Evolutionary conservation across 1,140 invertebrate species (phyloP).

Genomic region (Pseudoatta argentina): DNA sequence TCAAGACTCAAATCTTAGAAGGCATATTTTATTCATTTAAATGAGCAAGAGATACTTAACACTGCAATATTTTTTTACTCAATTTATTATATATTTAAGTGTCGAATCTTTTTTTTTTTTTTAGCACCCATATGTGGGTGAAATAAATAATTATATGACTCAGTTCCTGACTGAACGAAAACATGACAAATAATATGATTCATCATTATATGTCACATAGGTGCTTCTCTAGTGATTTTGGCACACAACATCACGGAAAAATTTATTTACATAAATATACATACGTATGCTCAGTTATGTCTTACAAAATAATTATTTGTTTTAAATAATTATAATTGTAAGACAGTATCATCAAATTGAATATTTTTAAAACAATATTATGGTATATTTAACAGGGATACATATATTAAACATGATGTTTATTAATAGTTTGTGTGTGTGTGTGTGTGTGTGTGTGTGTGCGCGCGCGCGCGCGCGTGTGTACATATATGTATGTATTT

Average conservation of each 20-base stretch:
- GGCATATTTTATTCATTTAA: background rate
- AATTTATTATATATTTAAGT: background rate
- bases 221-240: background rate
- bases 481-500: too few relatives aligned
- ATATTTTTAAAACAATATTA: conserved; percentile 22
- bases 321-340: conserved; percentile 32
- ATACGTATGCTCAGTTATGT: conserved; percentile 12
- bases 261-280: conserved; percentile 18
- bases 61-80: conserved; percentile 16
- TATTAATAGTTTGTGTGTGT: conserved; percentile 32
- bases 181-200: conserved; percentile 23
- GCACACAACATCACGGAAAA: conserved; percentile 23
- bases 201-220: conserved; percentile 16
- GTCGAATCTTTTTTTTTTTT: conserved; percentile 5
- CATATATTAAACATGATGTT: conserved; percentile 15
- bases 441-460: too few relatives aligned
- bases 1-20: conserved; percentile 38
- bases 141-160: conserved; percentile 27
- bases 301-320: conserved; percentile 31
- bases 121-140: background rate
- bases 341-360: conserved; percentile 2
- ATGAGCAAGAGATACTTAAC: background rate
- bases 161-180: conserved; percentile 24
- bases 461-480: too few relatives aligned
- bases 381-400: conserved; percentile 31